Evolutionary conservation across 2,888 invertebrate genomes (phyloP), one percentile per base, ranked within the genome.

Genomic region (Fissipunctia ypsillon): DNA sequence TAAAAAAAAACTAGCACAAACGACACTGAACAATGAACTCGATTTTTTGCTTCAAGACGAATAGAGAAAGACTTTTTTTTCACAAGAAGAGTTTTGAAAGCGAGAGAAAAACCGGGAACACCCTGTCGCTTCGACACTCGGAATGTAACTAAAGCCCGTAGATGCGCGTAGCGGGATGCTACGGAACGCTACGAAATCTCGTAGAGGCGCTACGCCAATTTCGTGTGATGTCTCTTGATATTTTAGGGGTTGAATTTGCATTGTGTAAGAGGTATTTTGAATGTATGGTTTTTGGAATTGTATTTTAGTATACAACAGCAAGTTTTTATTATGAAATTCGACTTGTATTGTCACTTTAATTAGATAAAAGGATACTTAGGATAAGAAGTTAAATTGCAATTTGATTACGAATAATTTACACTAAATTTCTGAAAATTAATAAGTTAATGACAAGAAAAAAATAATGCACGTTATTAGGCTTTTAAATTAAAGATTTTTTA

Each of bases 161-260:
- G 88, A 89, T 89, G 90, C 91, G 91, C 91, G 91, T 89, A 90
- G 88, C 89, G 69, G 79, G 73, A 78, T 82, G 84, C 86, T 87
- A 86, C 87, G 84, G 73, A 65, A 81, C 71, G 78, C 84, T 86
- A 83, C 85, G 85, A 67, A 73, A 74, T 80, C 74, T 81, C 88
- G 88, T 87, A 84, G 87, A 77, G 69, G 60, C 28, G 74, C 78
- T 81, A 76, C 75, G 74, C 56, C 59, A 77, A 69, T 81, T 83
- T 77, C 38, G 38, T 67, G 48, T 78, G 66, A 78, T 78, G 59
- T 76, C 69, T 35, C 19, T 69, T 45, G 57, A 59, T 76, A 70
- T 76, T 84, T 80, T 59, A 64, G 48, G 25, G 10, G 31, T 66
- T 19, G 35, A 61, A 63, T 73, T 69, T 41, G 38, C 52, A 67